Base-by-base conservation (phyloP, 2,113 vertebrate species). In the Zootoca vivipara region DNA sequence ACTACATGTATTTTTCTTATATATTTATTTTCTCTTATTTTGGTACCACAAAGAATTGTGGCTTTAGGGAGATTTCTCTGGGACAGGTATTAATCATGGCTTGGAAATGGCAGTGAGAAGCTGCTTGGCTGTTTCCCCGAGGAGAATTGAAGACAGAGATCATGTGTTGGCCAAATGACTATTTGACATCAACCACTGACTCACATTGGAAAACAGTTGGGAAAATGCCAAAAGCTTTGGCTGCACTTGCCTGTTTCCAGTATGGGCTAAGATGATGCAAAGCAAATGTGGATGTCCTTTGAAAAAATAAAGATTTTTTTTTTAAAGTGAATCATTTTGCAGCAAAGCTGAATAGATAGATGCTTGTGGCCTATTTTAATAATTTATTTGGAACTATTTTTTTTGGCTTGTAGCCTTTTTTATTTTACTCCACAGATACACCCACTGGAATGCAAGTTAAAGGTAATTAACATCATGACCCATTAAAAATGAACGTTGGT, bases 281-380 rank as follows among this genome's bases (percentile, higher is more conserved):
- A 94, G 82, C 89, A 93, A 94, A 95, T 91, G 93, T 65, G 35
- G 64, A 87, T n/a, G 86, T 78, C n/a, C 22, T 89, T 89, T 87
- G 80, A 90, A 93, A 93, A 89, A 92, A 79, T 8, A 3, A 90
- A 3, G 85, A 70, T 12, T 62, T 58, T 7, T 88, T 79, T 40
- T 89, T 82, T 86, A 38, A 88, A 88, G 87, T 92, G 85, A 74
- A 52, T 81, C 1, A 1, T 85, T 69, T 92, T 18, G 38, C 46
- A 46, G 7, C 38, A 62, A 30, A 82, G 20, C 33, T 87, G 83
- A 90, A 89, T 91, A 58, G 5, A 69, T 5, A 73, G 30, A 9
- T 82, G 42, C 10, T 78, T 67, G 28, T n/a, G 52, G 15, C 33
- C 38, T 30, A 33, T 42, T 85, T 75, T 85, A 85, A 38, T 2